Evolutionary conservation across 2,888 invertebrate genomes (phyloP), one percentile per base, ranked within the genome.

Genomic region (Lydus trimaculatus): DNA sequence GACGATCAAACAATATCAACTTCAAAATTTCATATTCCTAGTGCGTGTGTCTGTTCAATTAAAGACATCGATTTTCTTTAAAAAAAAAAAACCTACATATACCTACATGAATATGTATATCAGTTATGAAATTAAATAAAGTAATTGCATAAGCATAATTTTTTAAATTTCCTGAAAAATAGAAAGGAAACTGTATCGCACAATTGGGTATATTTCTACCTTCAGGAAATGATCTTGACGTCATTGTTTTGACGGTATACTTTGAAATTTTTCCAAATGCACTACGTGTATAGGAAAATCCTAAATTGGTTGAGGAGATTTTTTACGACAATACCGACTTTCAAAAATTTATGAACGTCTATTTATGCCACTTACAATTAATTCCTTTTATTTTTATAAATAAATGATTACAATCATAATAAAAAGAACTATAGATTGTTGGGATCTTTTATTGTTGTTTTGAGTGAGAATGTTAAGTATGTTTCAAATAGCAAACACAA

Each of bases 31-130:
- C 84, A 85, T 74, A 84, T 92, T 48, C 92, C 93, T 0, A 90
- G 91, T 58, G 92, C 92, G 79, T 93, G 93, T 80, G 89, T 90
- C 58, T 93, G 93, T 43, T 69, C 64, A 28, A 70, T 69, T 36
- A 66, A 67, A 61, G 11, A 23, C n/a, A n/a, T n/a, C n/a, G n/a
- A n/a, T n/a, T n/a, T n/a, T n/a, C n/a, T n/a, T n/a, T n/a, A n/a
- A n/a, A n/a, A n/a, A n/a, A n/a, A n/a, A n/a, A n/a, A n/a, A n/a
- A n/a, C n/a, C n/a, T n/a, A n/a, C n/a, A n/a, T n/a, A n/a, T n/a
- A n/a, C n/a, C n/a, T n/a, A n/a, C n/a, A n/a, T n/a, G n/a, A n/a
- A n/a, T n/a, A n/a, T n/a, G n/a, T n/a, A n/a, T n/a, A n/a, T n/a
- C n/a, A n/a, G n/a, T n/a, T n/a, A n/a, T n/a, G n/a, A n/a, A n/a